Evolutionary conservation across 2,113 vertebrate genomes (phyloP), one percentile per base, ranked within the genome.

Genomic region (Haliaeetus leucogaster): DNA sequence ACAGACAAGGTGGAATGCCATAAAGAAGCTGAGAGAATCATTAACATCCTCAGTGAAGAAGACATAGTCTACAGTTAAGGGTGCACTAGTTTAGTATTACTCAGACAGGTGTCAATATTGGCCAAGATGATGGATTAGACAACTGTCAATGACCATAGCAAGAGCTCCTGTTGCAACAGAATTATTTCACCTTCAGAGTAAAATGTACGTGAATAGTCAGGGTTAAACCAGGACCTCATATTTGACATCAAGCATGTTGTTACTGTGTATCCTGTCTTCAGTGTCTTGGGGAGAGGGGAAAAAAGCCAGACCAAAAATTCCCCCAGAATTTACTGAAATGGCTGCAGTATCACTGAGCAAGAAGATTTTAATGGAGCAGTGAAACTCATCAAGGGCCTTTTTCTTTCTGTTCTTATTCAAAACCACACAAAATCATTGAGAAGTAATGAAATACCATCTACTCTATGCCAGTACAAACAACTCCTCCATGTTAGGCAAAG

Each of bases 391-490:
- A 77, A 56, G 15, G 12, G 16, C 22, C 18, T 56, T 78, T 74
- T 81, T 45, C 45, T 74, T 65, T 34, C 58, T 59, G 9, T 61
- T 73, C 62, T 92, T 93, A 61, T 36, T 82, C 66, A 93, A 83
- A 91, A 80, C 22, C 76, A 68, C 53, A 67, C 14, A 68, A 47
- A 93, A 90, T 77, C 74, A 90, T 70, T 93, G 82, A 85, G 65
- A 91, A 95, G 20, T 76, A 88, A 96, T 45, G 20, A 90, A 90
- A 94, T 82, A 96, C 19, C 66, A 70, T 83, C 80, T 90, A 92
- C 40, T 42, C 52, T 88, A 58, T 62, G 90, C 82, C 93, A 95
- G 82, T 79, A 86, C 53, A 97, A 96, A 94, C 53, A 93, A 91
- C 84, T 96, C 89, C 78, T 91, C 62, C 87, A 62, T 48, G 62